These are phyloP conservation scores for Lutjanus erythropterus DNA, from an alignment of 2,113 vertebrate species.

Conservation along the genomic window DNA sequence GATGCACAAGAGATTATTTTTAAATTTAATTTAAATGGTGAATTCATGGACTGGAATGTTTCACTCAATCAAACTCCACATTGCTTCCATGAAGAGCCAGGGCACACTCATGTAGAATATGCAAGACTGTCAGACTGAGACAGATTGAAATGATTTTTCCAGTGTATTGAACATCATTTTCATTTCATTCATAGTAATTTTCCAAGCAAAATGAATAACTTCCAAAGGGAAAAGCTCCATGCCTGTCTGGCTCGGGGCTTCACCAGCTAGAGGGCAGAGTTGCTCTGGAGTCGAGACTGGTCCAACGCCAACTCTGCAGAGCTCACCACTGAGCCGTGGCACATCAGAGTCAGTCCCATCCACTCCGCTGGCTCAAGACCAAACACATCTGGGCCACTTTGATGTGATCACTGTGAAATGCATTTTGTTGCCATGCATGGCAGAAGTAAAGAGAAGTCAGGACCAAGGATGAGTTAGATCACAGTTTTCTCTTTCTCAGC, in stretches of 20 bases:
- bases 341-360: slow-evolving; percentile 31
- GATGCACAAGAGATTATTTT: background rate
- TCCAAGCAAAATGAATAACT: background rate
- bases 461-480: slow-evolving; percentile 24
- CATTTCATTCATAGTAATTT: background rate
- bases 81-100: too few relatives aligned
- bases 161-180: background rate
- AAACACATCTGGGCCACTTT: slow-evolving; percentile 56
- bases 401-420: slow-evolving; percentile 45
- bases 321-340: slow-evolving; percentile 30
- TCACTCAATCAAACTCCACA: background rate
- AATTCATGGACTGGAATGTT: background rate
- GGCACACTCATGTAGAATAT: background rate
- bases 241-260: slow-evolving; percentile 27
- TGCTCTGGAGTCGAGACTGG: slow-evolving; percentile 37
- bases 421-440: slow-evolving; percentile 36
- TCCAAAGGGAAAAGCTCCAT: slow-evolving; percentile 7
- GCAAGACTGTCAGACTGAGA: background rate
- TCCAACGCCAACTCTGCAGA: slow-evolving; percentile 26
- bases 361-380: slow-evolving; percentile 46
- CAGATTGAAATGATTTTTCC: too few relatives aligned
- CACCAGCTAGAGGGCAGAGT: slow-evolving; percentile 55
- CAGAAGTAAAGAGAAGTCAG: slow-evolving; percentile 36
- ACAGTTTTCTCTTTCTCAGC: slow-evolving; percentile 45
- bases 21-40: background rate